phyloP scores from a whole-genome alignment of 2,888 invertebrate genomes.

The Cactoblastis cactorum region DNA sequence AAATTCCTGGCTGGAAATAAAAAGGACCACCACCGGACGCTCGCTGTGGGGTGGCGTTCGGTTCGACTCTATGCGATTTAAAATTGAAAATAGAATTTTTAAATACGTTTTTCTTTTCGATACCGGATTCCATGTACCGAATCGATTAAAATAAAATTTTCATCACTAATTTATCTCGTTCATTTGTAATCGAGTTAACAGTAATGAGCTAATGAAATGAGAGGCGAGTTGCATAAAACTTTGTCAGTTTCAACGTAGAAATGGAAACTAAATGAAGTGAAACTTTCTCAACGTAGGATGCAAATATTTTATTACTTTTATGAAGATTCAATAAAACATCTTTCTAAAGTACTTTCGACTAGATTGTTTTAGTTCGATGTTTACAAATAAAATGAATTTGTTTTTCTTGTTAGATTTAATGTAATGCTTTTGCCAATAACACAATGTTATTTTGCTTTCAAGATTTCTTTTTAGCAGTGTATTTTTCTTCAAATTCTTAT shows the following conservation, averaged over 20 bases:
- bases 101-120: constrained; percentile 10
- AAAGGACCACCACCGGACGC: constrained; percentile 21
- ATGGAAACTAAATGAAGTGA: not conserved
- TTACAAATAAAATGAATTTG: not conserved
- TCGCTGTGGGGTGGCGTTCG: constrained; percentile 4
- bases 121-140: not conserved
- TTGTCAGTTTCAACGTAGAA: not conserved
- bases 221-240: not conserved
- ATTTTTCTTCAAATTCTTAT: too few species aligned
- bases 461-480: too few species aligned
- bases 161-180: constrained; percentile 1
- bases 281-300: not conserved
- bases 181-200: not conserved
- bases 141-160: constrained; percentile 9
- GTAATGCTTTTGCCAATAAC: too few species aligned
- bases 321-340: not conserved
- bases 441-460: too few species aligned
- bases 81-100: constrained; percentile 12
- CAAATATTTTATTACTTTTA: not conserved
- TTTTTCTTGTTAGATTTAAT: too few species aligned
- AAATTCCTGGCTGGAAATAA: constrained; percentile 29
- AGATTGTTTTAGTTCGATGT: too few species aligned
- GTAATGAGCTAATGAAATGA: constrained; percentile 3
- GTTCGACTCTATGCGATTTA: not conserved
- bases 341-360: not conserved